Conservation (phyloP, 2,888 invertebrate species). For the Eudemis profundana region DNA sequence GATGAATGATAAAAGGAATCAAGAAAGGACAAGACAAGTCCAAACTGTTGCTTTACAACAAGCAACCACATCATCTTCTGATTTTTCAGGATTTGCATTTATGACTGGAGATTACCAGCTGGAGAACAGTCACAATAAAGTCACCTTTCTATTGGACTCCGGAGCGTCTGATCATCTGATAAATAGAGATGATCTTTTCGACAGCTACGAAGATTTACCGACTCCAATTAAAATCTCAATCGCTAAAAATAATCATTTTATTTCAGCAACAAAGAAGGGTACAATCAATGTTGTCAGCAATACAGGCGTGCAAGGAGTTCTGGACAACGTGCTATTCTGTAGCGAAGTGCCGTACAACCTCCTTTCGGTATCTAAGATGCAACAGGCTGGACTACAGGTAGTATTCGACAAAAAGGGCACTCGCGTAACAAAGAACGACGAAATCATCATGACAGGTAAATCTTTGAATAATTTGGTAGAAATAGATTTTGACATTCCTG, state of each 20-base stretch:
- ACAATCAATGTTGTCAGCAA: not conserved
- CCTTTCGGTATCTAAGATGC: not conserved
- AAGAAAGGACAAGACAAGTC: conserved; percentile 41
- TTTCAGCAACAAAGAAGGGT: conserved; percentile 53
- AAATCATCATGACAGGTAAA: too few species aligned
- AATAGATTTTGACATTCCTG: too few species aligned
- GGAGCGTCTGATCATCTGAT: conserved; percentile 49
- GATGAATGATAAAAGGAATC: conserved; percentile 34
- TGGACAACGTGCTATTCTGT: not conserved
- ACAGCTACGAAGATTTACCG: conserved; percentile 46
- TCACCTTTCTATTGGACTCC: conserved; percentile 47
- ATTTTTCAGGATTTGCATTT: conserved; percentile 41
- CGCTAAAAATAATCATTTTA: conserved; percentile 53
- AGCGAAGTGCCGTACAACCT: not conserved
- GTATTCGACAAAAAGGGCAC: not conserved
- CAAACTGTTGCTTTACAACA: conserved; percentile 43
- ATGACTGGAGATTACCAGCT: conserved; percentile 44
- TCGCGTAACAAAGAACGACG: too few species aligned
- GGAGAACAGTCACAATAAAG: conserved; percentile 11
- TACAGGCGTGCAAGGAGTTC: not conserved
- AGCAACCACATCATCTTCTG: conserved; percentile 12
- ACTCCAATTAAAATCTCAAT: conserved; percentile 54
- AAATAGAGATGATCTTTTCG: conserved; percentile 47
- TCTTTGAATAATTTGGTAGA: too few species aligned
- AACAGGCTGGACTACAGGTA: not conserved